These are phyloP conservation scores for Uloborus plumipes DNA, from an alignment of 2,888 invertebrate species.

Conservation along the genomic window DNA sequence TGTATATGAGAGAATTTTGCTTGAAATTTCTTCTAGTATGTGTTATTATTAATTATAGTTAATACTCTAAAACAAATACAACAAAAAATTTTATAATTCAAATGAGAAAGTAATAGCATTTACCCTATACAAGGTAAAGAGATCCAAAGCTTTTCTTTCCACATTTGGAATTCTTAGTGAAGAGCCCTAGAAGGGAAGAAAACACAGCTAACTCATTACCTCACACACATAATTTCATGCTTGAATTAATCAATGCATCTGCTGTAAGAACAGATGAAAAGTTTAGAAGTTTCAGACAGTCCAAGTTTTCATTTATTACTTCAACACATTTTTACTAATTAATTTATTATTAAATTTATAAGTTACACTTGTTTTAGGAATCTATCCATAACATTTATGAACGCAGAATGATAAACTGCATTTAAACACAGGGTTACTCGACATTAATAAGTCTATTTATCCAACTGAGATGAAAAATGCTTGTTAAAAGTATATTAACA, in stretches of 20 bases:
- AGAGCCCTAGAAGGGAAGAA: conserved; percentile 76
- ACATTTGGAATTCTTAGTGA: conserved; percentile 93
- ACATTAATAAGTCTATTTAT: too few species aligned
- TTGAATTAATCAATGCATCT: too few species aligned
- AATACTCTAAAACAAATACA: neutral
- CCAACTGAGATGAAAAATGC: too few species aligned
- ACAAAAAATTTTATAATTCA: neutral
- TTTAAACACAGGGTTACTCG: too few species aligned
- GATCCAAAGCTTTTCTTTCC: conserved; percentile 91
- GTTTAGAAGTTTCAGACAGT: conserved; percentile 3
- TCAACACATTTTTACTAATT: conserved; percentile 18
- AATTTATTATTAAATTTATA: too few species aligned
- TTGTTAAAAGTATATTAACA: too few species aligned
- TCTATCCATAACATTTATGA: too few species aligned
- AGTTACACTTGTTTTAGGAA: too few species aligned
- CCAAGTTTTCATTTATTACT: conserved; percentile 18
- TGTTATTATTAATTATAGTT: too few species aligned
- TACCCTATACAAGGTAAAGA: conserved; percentile 86
- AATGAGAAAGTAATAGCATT: conserved; percentile 33
- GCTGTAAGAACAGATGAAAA: neutral
- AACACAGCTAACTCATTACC: neutral
- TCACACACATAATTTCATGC: neutral
- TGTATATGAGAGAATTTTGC: too few species aligned
- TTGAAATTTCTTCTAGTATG: too few species aligned
- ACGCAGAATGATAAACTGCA: too few species aligned